Evolutionary conservation across 2,888 invertebrate species (phyloP).

Genomic region (Rotaria sp.): DNA sequence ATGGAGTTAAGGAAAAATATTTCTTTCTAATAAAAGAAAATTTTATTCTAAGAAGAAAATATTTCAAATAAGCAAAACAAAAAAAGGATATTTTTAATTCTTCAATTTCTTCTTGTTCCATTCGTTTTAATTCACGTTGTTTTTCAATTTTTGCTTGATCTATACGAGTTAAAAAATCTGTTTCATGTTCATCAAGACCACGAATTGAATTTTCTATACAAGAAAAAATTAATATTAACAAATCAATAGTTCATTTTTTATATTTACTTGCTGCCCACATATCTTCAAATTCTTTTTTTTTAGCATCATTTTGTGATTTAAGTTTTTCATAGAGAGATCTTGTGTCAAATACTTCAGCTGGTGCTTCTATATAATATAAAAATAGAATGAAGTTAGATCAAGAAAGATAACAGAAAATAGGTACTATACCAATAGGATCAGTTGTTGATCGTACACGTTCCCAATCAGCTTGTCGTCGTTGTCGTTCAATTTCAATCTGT

Average conservation of each 20-base stretch:
- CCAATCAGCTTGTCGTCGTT: conserved; percentile 40
- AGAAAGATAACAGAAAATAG: not conserved
- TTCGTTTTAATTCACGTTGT: conserved; percentile 21
- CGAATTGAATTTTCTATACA: conserved; percentile 36
- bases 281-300: conserved; percentile 38
- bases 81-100: conserved; percentile 41
- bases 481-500: conserved; percentile 35
- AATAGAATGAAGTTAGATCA: not conserved
- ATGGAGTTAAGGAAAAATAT: conserved; percentile 36
- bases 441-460: conserved; percentile 33
- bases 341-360: conserved; percentile 36
- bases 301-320: conserved; percentile 33
- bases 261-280: conserved; percentile 36
- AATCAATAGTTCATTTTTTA: not conserved
- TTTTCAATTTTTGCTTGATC: conserved; percentile 23
- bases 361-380: conserved; percentile 33
- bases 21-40: not conserved
- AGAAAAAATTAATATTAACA: not conserved
- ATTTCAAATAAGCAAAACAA: not conserved
- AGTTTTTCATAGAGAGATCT: conserved; percentile 38
- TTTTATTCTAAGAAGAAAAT: not conserved
- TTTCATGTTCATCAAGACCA: conserved; percentile 35
- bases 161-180: conserved; percentile 31
- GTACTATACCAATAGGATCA: conserved; percentile 35
- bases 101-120: conserved; percentile 39